Conservation (phyloP, 1,140 invertebrate genomes). For the Bombus haemorrhoidalis region DNA sequence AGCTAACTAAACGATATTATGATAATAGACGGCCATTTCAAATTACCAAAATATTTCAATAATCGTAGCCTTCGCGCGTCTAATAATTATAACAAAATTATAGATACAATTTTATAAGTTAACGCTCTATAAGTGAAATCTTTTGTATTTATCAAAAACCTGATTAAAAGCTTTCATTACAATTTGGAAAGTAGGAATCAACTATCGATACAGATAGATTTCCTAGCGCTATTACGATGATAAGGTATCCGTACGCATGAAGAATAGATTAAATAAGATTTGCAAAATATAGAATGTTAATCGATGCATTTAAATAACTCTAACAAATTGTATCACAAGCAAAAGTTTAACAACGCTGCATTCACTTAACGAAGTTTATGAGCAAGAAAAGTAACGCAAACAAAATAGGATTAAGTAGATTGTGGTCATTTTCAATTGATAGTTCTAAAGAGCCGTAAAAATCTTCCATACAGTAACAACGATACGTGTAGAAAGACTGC, state of each 20-base stretch:
- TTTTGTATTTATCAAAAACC: neutral
- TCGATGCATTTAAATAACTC: neutral
- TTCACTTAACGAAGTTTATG: neutral
- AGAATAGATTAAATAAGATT: no score
- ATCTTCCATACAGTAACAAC: neutral
- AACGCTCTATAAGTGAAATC: neutral
- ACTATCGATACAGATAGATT: neutral
- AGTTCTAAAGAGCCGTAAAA: neutral
- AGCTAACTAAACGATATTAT: conserved; percentile 13
- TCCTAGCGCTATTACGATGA: no score
- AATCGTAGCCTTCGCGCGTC: neutral
- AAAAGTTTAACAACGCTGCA: no score
- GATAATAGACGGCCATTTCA: neutral
- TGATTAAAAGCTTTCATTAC: neutral
- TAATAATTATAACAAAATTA: neutral
- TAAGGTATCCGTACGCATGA: no score
- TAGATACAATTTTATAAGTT: no score
- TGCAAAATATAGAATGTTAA: neutral
- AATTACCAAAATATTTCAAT: neutral
- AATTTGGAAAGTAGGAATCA: neutral
- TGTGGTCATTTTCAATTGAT: neutral
- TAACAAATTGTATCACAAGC: neutral
- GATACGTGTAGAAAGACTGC: neutral
- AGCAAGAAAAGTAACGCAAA: neutral
- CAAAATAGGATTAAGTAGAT: neutral